phyloP scores from a whole-genome alignment of 2,797 vertebrate species.

The Columba guinea region DNA sequence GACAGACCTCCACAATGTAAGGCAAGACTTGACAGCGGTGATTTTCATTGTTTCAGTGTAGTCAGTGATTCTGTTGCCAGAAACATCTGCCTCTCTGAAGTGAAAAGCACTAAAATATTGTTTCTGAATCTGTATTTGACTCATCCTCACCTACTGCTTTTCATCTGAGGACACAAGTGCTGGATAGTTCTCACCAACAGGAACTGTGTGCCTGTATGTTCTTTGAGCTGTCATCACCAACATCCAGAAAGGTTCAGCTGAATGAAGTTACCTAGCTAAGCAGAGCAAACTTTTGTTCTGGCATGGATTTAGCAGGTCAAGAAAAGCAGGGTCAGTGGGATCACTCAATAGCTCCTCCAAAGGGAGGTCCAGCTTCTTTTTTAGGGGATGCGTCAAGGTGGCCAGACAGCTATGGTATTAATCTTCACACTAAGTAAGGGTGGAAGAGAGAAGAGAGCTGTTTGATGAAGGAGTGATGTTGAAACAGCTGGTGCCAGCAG shows the following conservation, averaged over 20 bases:
- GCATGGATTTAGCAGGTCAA: neutral
- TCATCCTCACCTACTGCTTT: neutral
- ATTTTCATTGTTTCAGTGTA: neutral
- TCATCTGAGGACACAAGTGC: neutral
- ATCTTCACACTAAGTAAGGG: neutral
- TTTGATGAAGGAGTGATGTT: neutral
- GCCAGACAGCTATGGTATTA: neutral
- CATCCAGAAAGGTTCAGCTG: neutral
- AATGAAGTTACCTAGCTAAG: neutral
- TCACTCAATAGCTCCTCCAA: neutral
- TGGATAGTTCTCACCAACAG: neutral
- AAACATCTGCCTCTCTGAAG: neutral
- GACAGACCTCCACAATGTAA: neutral
- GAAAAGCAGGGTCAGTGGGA: neutral
- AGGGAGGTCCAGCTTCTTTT: neutral
- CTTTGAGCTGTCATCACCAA: neutral
- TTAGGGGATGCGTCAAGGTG: neutral
- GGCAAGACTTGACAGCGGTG: neutral
- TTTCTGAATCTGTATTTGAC: neutral
- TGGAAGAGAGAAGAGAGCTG: neutral
- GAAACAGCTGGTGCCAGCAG: neutral
- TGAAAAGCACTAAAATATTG: neutral
- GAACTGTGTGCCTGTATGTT: neutral
- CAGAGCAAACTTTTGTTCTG: neutral
- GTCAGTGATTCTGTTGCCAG: neutral